These are phyloP conservation scores for Ommatoiulus sabulosus DNA, from an alignment of 2,888 invertebrate genomes.

Conservation along the genomic window DNA sequence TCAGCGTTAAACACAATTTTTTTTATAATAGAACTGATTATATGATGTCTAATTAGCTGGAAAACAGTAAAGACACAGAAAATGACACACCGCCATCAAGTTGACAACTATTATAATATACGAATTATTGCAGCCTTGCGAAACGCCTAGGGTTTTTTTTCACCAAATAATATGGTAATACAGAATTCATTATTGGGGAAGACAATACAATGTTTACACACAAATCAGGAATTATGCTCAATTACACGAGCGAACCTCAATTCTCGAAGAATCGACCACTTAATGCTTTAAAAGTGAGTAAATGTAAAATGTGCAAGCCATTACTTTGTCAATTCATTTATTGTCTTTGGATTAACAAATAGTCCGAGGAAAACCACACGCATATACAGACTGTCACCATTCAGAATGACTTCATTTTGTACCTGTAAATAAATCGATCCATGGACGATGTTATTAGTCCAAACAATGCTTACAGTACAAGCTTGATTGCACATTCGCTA, in stretches of 20 bases:
- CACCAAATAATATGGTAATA: background rate
- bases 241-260: background rate
- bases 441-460: background rate
- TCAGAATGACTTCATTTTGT: background rate
- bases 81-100: background rate
- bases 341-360: background rate
- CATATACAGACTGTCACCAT: background rate
- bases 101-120: background rate
- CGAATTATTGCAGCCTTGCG: background rate
- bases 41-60: background rate
- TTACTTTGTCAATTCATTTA: background rate
- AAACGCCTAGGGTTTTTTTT: background rate
- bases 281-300: background rate
- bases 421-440: background rate
- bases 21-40: background rate
- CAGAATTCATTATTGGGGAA: background rate
- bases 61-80: background rate
- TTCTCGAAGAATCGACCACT: background rate
- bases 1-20: background rate
- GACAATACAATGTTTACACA: background rate
- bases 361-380: background rate
- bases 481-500: background rate
- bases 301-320: no score
- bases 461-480: background rate
- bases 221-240: background rate